Evolutionary conservation across 2,888 invertebrate species (phyloP), one percentile per base, ranked within the genome.

Genomic region (Scaptomyza reducta): DNA sequence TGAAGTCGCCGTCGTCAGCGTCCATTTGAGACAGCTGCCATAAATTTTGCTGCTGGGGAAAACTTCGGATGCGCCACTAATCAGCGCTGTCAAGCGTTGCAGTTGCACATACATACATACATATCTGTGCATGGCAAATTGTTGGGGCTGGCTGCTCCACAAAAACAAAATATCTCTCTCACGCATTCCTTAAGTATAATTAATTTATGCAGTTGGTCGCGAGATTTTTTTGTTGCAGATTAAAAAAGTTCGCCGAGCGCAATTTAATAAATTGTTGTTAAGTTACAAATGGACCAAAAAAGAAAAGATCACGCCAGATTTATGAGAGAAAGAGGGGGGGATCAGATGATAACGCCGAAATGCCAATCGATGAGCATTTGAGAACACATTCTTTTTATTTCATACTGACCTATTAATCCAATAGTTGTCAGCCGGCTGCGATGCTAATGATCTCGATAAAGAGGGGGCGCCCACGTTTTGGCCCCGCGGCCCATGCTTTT

Each of bases 261-360:
- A 60, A 70, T 80, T 84, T 84, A 81, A 84, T 84, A 86, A 84
- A 84, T 86, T 86, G 84, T 71, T 71, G 66, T 59, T 74, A 84
- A 83, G 71, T 79, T 83, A 74, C 67, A 68, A n/a, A n/a, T n/a
- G n/a, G n/a, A n/a, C n/a, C n/a, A n/a, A n/a, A n/a, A n/a, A n/a
- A n/a, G n/a, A n/a, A n/a, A 18, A 47, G 38, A 47, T 18, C 10
- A 6, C 10, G 10, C 27, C 54, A 60, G 64, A 70, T 69, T 70
- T 70, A 69, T 64, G 64, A n/a, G 29, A 7, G 38, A 47, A 18
- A 14, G 35, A 22, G 11, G 6, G 1, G 13, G 9, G 2, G 25
- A n/a, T n/a, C 54, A 51, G 41, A 10, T n/a, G 56, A 27, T 41
- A 42, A 35, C 22, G 22, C 5, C 31, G 44, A 22, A 27, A 27